Evolutionary conservation across 2,888 invertebrate genomes (phyloP), one percentile per base, ranked within the genome.

Genomic region (Cylloceria caligata): DNA sequence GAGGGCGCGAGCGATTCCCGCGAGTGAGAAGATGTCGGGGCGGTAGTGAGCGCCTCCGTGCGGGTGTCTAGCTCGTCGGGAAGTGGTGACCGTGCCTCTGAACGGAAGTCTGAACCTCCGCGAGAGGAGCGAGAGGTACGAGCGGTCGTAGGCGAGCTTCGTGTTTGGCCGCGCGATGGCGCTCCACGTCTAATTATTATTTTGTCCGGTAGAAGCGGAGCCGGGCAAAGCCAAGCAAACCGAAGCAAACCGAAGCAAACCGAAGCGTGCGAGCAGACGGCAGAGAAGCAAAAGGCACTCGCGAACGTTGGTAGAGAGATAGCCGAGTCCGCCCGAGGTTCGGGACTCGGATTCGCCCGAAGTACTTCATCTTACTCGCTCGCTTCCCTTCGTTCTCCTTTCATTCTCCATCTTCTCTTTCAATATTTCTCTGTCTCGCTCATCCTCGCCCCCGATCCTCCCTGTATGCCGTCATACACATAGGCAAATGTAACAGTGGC

Each of bases 141-240:
- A 47, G 71, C 36, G 89, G 90, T 89, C 91, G 91, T 90, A 91
- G 90, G 89, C 90, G 89, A 91, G 88, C 90, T 91, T 88, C 88
- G 87, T 88, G 74, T 86, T 87, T 86, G 84, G 86, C 89, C 91
- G 90, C 87, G 85, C 86, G 91, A 90, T 89, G 91, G 91, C 90
- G 91, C 89, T 86, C 83, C 89, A 86, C 87, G 88, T 71, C 75
- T 52, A 82, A 42, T 64, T 39, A 64, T 64, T 36, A 42, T 39
- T 39, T 42, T 19, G 60, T 19, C 36, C 64, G 64, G 72, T 65
- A 34, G 16, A 13, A 49, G 21, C 49, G 49, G 21, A 49, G 62
- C 57, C 36, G 69, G 47, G 76, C 57, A 47, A 57, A 68, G 27
- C 73, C 78, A 49, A 69, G 11, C 42, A 47, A 1, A 68, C 19